Evolutionary conservation across 2,113 vertebrate species (phyloP), one percentile per base, ranked within the genome.

Genomic region (Oncorhynchus clarkii): DNA sequence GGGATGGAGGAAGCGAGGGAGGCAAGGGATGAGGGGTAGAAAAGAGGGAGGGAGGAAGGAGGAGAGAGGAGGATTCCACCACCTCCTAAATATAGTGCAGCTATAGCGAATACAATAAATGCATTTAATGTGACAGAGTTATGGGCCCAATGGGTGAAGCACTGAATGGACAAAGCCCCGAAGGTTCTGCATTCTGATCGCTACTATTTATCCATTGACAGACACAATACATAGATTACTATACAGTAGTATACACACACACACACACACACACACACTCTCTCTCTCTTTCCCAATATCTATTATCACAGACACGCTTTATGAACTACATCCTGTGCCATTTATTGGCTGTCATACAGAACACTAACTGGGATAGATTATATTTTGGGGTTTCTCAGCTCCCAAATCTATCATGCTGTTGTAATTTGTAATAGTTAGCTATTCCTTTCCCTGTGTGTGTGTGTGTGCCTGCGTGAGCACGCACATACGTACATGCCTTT

Each of bases 361-460:
- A 68, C 66, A 70, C 82, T 87, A 81, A 83, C 79, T 82, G 77
- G 80, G 78, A 88, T 83, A 84, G 81, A 89, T 88, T 83, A 80
- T 87, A 71, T 73, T 83, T 68, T 82, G 76, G 73, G 79, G 77
- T 18, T 18, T 54, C 16, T 54, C 14, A 54, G 51, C 51, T 18
- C 51, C 16, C 51, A 54, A 45, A 45, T 45, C 39, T 45, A 11
- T 45, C 9, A 45, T 45, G 9, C 9, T 45, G 39, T 2, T 45
- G 39, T 11, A 57, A 57, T 57, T 57, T 57, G 54, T 20, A 20
- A 57, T 6, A 57, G 54, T 20, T 57, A 57, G 54, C 54, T 57
- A 57, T 57, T 57, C 54, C 54, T 57, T 20, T 45, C 39, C 20
- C 54, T 57, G 62, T 64, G 60, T 48, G 59, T 24, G 22, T 24